A percentile compares a stretch with the other conserved stretches of the same genome.
Conservation (phyloP, 1,140 invertebrate genomes). For the Trichonephila inaurata region DNA sequence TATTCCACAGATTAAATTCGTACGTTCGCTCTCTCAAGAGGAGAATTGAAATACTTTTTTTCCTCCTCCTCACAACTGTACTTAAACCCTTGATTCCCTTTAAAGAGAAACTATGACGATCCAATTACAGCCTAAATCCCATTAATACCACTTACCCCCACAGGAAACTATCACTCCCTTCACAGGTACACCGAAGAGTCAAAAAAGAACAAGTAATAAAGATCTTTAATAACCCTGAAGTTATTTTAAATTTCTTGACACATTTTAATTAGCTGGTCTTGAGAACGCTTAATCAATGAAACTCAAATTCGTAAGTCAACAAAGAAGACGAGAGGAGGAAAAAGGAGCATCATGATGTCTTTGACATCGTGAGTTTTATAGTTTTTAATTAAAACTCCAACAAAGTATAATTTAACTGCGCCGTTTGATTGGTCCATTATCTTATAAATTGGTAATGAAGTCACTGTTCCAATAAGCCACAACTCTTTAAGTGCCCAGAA, state of each 20-base stretch:
- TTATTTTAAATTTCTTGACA: conserved; percentile 31
- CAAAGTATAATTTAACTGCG: conserved; percentile 41
- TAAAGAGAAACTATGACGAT: not conserved
- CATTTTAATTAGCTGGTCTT: not conserved
- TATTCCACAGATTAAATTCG: not conserved
- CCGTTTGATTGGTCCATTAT: conserved; percentile 17
- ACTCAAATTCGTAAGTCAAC: not conserved
- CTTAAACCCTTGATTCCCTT: not conserved
- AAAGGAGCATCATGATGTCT: not conserved
- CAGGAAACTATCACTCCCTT: not conserved
- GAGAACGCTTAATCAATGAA: conserved; percentile 13
- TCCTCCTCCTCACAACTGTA: not conserved
- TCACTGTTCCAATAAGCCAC: not conserved
- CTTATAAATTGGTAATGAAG: conserved; percentile 45
- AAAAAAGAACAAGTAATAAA: not conserved
- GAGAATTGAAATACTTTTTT: not conserved
- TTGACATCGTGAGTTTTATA: conserved; percentile 12
- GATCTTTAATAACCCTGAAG: conserved; percentile 28
- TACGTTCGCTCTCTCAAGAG: not conserved
- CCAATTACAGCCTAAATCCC: not conserved
- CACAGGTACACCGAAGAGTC: not conserved
- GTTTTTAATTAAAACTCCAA: conserved; percentile 45
- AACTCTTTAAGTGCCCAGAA: not conserved
- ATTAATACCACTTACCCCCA: not conserved
- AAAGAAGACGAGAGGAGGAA: not conserved